Evolutionary conservation across 2,888 invertebrate species (phyloP).

Genomic region (Cremastinae sp.): DNA sequence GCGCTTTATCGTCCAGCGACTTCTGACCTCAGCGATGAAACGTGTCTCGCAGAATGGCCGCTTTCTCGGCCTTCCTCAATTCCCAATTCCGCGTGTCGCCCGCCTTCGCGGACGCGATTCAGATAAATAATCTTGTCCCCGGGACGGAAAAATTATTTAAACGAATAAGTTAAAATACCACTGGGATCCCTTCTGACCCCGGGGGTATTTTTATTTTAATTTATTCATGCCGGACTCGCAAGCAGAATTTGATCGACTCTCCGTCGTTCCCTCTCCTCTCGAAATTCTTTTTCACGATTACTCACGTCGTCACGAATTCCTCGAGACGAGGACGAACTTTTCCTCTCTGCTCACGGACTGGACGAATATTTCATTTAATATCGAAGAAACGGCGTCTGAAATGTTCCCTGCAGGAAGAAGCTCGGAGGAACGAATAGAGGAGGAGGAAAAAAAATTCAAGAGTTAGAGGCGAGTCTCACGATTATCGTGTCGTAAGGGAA

Average conservation of each 20-base stretch:
- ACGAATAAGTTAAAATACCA: not conserved
- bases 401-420: constrained; percentile 66
- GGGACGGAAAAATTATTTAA: constrained; percentile 26
- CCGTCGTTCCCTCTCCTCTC: not conserved
- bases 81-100: constrained; percentile 66
- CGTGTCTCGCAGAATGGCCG: constrained; percentile 55
- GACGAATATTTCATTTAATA: constrained; percentile 78
- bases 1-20: constrained; percentile 49
- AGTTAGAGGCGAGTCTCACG: constrained; percentile 55
- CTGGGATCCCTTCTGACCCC: not conserved
- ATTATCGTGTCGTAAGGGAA: constrained; percentile 46
- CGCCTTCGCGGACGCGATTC: constrained; percentile 22
- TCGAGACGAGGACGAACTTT: constrained; percentile 4
- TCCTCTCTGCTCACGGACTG: constrained; percentile 7
- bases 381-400: constrained; percentile 74
- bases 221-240: not conserved
- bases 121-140: constrained; percentile 31
- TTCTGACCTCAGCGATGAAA: constrained; percentile 45
- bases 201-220: not conserved
- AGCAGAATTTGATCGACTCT: constrained; percentile 3
- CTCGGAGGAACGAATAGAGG: constrained; percentile 40
- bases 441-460: constrained; percentile 67
- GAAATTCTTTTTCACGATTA: not conserved
- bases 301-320: constrained; percentile 42
- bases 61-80: constrained; percentile 61